Base-by-base conservation (phyloP, 2,888 invertebrate species). In the Brachypterus glaber region DNA sequence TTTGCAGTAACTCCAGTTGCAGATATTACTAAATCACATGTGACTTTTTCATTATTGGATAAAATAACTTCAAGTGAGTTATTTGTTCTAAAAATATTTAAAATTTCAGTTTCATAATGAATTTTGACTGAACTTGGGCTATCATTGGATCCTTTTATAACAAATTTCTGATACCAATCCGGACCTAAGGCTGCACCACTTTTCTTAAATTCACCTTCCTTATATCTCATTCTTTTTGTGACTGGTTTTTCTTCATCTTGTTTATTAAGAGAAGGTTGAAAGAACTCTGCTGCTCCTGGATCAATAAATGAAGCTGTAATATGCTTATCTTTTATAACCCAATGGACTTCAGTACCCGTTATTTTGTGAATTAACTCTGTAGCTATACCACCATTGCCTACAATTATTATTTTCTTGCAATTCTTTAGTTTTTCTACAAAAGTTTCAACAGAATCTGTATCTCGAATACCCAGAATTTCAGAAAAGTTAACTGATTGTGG, bases 361-460 rank as follows among this genome's bases (percentile, higher is more conserved):
- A 95, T 76, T 59, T 93, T 92, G 63, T 90, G 82, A 37, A 90
- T 86, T 49, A 98, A 70, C 71, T 98, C 98, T 26, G 93, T 95
- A 27, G 98, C 98, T 57, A 98, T 98, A 9, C 98, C 98, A 18
- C 98, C 98, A 72, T 98, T 98, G 5, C 98, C 98, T 33, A 97
- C 77, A 30, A 98, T 73, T 0, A 88, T 64, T 54, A 98, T 74
- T 63, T 75, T 77, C 30, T 74, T 75, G 0, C 91, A 78, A 38
- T 67, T 64, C 38, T 68, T 65, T 7, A 98, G 64, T 57, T 76
- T 78, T 17, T 74, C 62, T 52, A 87, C 77, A 55, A 96, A 83
- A 41, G 77, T 74, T 52, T 76, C 69, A 0, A 95, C 91, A 7
- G 95, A 93, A 60, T 96, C 92, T 1, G 92, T 95, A 58, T 97